Evolutionary conservation across 2,888 invertebrate genomes (phyloP).

Genomic region (Tachina lurida): DNA sequence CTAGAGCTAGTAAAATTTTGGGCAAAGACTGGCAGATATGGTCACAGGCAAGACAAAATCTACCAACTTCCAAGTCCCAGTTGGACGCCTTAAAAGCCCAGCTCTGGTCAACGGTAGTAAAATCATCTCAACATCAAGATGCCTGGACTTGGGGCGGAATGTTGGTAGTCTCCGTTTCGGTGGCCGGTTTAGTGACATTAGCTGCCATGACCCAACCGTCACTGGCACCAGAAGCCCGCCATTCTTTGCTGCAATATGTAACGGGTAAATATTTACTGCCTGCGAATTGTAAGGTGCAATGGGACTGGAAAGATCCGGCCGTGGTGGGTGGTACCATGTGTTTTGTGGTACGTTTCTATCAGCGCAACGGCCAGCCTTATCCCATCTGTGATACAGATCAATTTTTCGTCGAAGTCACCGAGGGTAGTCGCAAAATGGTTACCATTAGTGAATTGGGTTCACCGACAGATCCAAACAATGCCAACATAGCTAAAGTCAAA

Average conservation of each 20-base stretch:
- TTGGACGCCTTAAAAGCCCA: conserved; percentile 91
- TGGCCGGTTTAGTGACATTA: conserved; percentile 93
- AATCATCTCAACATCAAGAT: conserved; percentile 92
- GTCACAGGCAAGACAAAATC: conserved; percentile 90
- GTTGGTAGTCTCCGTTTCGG: conserved; percentile 94
- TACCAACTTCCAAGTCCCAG: conserved; percentile 92
- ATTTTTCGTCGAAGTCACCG: conserved; percentile 93
- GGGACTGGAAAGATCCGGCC: conserved; percentile 96
- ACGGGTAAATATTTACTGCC: conserved; percentile 95
- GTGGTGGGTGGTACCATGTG: conserved; percentile 95
- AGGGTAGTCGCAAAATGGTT: conserved; percentile 92
- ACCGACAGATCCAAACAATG: conserved; percentile 91
- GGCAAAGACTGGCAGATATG: conserved; percentile 91
- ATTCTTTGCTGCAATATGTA: conserved; percentile 94
- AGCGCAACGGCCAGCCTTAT: conserved; percentile 96
- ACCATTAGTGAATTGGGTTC: conserved; percentile 95
- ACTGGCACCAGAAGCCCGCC: conserved; percentile 94
- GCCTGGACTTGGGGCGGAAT: conserved; percentile 97
- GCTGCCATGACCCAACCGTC: conserved; percentile 96
- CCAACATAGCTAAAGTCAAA: conserved; percentile 93
- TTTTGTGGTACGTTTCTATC: conserved; percentile 94
- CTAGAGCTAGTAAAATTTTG: conserved; percentile 89
- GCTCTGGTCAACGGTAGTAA: conserved; percentile 93
- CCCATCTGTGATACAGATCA: conserved; percentile 97
- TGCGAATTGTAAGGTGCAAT: conserved; percentile 90